Evolutionary conservation across 2,888 invertebrate genomes (phyloP), one percentile per base, ranked within the genome.

Genomic region (Cheiracanthium punctorium): DNA sequence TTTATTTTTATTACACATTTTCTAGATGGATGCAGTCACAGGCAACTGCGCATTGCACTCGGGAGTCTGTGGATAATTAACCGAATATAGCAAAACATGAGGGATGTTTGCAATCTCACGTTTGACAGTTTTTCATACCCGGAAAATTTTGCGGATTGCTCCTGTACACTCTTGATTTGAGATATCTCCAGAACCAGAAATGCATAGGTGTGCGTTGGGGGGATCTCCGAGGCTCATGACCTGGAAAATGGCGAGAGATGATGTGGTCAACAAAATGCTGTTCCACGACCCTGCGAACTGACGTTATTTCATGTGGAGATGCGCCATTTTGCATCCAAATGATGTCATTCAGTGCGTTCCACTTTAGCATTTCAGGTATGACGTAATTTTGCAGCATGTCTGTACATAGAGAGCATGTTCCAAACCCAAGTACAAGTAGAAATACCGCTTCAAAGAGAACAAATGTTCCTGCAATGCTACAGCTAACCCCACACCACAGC

Each of bases 221-320:
- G 28, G 67, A 28, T 17, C 0, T 17, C 20, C 41, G 17, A 41
- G 64, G 33, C 20, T 28, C 5, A 7, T 12, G 64, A 73, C 48
- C 48, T n/a, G 24, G 52, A 73, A 73, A 73, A 73, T 73, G 73
- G 30, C 52, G 73, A 33, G 58, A 74, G 58, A 74, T 74, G 32
- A 74, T 20, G 20, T 29, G 1, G n/a, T 73, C n/a, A 24, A 37
- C 73, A 30, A 48, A 73, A 1, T 73, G 73, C 30, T 73, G 17
- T 41, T 65, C 65, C n/a, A 65, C 4, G 12, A 41, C 64, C 28
- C 43, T 64, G 5, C 17, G 28, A 67, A 75, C 0, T 20, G 33
- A 33, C 33, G 0, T 73, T 24, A n/a, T n/a, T 58, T 37, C 0
- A 28, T 65, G 28, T 48, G 69, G 52, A 70, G 37, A 10, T 37